A percentile compares a stretch with the other conserved stretches of the same genome.
phyloP scores from a whole-genome alignment of 2,797 vertebrate genomes.

The Pantherophis vulpinus region DNA sequence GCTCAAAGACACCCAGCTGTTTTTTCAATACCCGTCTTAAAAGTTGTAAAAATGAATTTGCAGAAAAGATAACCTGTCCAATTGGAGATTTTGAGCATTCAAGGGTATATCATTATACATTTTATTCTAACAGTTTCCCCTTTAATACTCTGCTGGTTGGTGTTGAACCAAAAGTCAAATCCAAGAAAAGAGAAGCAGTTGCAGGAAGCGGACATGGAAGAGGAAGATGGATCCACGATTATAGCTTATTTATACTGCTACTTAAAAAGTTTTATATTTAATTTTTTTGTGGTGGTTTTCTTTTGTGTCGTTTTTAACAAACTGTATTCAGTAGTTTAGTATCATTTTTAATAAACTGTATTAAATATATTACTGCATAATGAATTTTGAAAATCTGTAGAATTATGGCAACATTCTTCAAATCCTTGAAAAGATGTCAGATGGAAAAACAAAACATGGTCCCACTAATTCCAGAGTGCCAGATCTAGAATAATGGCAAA shows the following conservation, averaged over 20 bases:
- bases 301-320: neutral
- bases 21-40: neutral
- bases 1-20: neutral
- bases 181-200: neutral
- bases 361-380: neutral
- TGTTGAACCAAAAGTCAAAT: neutral
- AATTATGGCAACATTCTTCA: neutral
- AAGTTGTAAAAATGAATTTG: neutral
- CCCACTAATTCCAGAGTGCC: neutral
- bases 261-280: neutral
- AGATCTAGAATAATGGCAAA: neutral
- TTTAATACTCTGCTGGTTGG: neutral
- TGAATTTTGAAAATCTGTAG: neutral
- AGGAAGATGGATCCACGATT: neutral
- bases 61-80: neutral
- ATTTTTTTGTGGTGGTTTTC: neutral
- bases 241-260: neutral
- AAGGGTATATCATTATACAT: neutral
- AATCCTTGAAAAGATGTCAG: neutral
- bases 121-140: neutral
- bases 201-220: neutral
- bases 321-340: neutral
- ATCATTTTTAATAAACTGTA: neutral
- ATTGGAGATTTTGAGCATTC: neutral
- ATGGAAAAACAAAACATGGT: neutral